These are phyloP conservation scores for Chlorodrepanis virens DNA, from an alignment of 2,113 vertebrate species.

Conservation along the genomic window DNA sequence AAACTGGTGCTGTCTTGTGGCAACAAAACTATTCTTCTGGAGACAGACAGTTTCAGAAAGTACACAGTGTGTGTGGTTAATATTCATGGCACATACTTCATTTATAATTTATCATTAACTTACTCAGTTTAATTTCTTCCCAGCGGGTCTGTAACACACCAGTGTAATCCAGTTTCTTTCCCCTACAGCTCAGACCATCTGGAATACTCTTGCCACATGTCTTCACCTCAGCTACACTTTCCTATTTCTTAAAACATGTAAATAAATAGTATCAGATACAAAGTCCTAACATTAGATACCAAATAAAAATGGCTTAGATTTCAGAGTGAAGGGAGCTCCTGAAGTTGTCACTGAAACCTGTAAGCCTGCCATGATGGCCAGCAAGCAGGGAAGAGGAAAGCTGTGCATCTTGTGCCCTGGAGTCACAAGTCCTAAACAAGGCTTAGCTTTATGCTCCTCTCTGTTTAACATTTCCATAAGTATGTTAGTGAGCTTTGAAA, in stretches of 20 bases:
- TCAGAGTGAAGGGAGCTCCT: neutral
- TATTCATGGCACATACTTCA: conserved; percentile 42
- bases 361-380: neutral
- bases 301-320: neutral
- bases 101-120: conserved; percentile 59
- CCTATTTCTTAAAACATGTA: conserved; percentile 2
- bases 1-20: conserved; percentile 29
- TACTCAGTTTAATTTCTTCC: conserved; percentile 51
- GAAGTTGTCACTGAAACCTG: neutral
- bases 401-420: neutral
- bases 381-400: neutral
- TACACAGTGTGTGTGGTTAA: conserved; percentile 38
- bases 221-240: conserved; percentile 48
- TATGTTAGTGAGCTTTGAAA: neutral
- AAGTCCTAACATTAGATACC: neutral
- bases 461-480: neutral
- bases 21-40: conserved; percentile 3
- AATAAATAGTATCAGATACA: neutral
- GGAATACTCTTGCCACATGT: conserved; percentile 17
- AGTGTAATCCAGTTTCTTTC: conserved; percentile 36
- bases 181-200: conserved; percentile 18
- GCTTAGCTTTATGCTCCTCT: neutral
- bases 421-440: neutral
- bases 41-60: conserved; percentile 19
- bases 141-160: neutral